These are phyloP conservation scores for Penaeus vannamei DNA, from an alignment of 1,140 invertebrate species.

Conservation along the genomic window DNA sequence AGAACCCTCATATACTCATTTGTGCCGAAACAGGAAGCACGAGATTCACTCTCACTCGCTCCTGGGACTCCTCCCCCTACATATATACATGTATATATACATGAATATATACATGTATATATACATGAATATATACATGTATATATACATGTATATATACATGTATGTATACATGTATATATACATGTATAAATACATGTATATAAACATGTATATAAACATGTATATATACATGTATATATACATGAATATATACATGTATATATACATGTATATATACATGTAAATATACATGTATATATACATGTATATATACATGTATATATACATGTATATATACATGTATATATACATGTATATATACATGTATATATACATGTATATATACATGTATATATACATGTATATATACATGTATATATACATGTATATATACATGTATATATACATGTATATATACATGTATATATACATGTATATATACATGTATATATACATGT, in stretches of 20 bases:
- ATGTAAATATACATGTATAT: neutral
- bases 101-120: constrained; percentile 9
- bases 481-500: constrained; percentile 4
- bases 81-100: constrained; percentile 16
- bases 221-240: constrained; percentile 14
- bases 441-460: constrained; percentile 8
- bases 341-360: too few species aligned
- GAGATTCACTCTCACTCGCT: too few species aligned
- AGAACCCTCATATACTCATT: too few species aligned
- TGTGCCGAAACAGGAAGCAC: too few species aligned
- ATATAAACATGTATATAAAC: neutral
- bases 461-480: neutral
- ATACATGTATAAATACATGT: constrained; percentile 6
- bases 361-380: constrained; percentile 13
- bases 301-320: constrained; percentile 13
- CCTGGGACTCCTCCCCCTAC: constrained; percentile 8
- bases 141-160: constrained; percentile 14
- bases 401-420: constrained; percentile 16
- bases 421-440: constrained; percentile 14
- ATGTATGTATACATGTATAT: constrained; percentile 16
- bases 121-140: constrained; percentile 6
- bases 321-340: constrained; percentile 13
- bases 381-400: constrained; percentile 13
- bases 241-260: constrained; percentile 8
- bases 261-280: neutral